Evolutionary conservation across 2,888 invertebrate genomes (phyloP), one percentile per base, ranked within the genome.

Genomic region (Metellina segmentata): DNA sequence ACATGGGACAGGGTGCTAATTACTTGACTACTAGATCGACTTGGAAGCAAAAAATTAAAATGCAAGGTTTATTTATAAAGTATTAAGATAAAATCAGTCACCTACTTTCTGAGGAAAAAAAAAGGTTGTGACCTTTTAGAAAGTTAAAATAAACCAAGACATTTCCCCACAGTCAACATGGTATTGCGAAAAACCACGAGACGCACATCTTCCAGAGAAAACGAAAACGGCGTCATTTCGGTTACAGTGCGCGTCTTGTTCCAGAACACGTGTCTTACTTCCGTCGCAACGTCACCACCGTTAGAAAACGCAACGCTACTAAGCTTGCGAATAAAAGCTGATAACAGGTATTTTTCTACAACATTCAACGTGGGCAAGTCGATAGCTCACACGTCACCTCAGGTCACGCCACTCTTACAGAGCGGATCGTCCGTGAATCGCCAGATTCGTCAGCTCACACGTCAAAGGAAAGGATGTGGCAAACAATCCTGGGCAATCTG

Each of bases 401-500:
- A 20, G 49, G 69, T 81, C 81, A 81, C 81, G 81, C 81, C 81
- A 81, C 70, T 4, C 9, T 13, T 70, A 49, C 49, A 16, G 48
- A n/a, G 16, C 34, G 69, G 51, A 79, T 61, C 53, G 34, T 79
- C 20, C 79, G 34, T 61, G 34, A 2, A 81, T 81, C 81, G 70
- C 48, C 48, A 69, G 81, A 81, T 71, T 20, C 70, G 70, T n/a
- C 49, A 34, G 19, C 81, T 53, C 53, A 69, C 81, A 81, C 81
- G 81, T 81, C 81, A 70, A 49, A 34, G 70, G 13, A 11, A 34
- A 34, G 34, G 34, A 34, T 34, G 77, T 61, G 20, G 79, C 20
- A 61, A 61, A 20, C 79, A n/a, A 70, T 79, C 53, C 61, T 70
- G 81, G 81, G 81, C 81, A 81, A 34, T n/a, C 16, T 81, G 81